Base-by-base conservation (phyloP, 37 sponge, comb jelly and placozoan species). In the Cladorhizidae sp. region DNA sequence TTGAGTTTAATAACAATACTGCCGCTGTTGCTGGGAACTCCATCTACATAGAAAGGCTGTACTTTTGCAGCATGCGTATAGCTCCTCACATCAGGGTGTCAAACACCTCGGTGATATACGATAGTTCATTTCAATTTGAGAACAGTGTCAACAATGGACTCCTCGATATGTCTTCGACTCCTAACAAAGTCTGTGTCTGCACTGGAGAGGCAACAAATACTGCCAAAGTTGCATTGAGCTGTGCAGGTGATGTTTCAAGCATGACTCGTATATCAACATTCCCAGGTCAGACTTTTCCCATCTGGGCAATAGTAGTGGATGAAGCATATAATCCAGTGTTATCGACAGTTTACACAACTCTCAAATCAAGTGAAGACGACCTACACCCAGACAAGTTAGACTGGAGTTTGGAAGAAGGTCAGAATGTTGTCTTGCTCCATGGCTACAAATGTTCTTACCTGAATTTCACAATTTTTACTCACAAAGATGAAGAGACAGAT, bases 21-120 rank as follows among this genome's bases (percentile, higher is more conserved):
- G 85, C 85, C 23, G 29, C 5, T 1, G 3, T 68, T 29, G 70
- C 77, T 33, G 85, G 85, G 0, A 74, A 75, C 45, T 55, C 85
- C 20, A 45, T 84, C 23, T 84, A 76, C 32, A 58, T 59, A 8
- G 38, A 32, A 29, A 43, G 29, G 1, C 71, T 81, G 6, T 70
- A 72, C 12, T 18, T 3, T 20, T 81, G 73, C 61, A 81, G 62
- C 57, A n/a, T 41, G 1, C 62, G 26, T 1, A 12, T 76, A 2
- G 22, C 62, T 38, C 59, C 40, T 31, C 29, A 32, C 1, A 40
- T 76, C 7, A 37, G 17, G 20, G 23, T 59, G 15, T 11, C 8
- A 0, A 38, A 58, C 39, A 12, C 54, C 11, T 7, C 23, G 1
- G 1, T 31, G 23, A n/a, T 76, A 22, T 76, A 76, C 26, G 57